Evolutionary conservation across 2,113 vertebrate species (phyloP).

Genomic region (Pteruthius melanotis): DNA sequence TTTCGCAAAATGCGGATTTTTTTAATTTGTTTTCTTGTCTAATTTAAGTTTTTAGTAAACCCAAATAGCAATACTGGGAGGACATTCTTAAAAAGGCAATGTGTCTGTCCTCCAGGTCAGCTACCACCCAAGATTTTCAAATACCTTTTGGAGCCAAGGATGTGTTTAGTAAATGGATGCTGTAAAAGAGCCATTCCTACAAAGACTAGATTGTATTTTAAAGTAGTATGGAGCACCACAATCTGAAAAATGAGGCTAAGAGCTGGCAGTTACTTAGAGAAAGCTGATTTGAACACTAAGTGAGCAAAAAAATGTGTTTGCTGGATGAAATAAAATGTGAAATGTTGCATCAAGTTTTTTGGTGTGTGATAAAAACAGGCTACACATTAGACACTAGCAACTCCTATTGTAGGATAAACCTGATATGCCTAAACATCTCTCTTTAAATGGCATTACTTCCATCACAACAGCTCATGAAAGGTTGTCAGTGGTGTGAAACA

Average conservation of each 20-base stretch:
- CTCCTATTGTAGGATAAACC: neutral
- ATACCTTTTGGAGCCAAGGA: neutral
- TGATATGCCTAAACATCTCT: neutral
- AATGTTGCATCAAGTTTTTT: neutral
- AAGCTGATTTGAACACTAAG: neutral
- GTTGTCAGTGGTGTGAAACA: neutral
- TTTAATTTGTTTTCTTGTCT: neutral
- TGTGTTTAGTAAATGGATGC: neutral
- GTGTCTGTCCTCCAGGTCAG: neutral
- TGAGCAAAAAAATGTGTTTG: neutral
- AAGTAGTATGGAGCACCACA: neutral
- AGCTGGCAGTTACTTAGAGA: neutral
- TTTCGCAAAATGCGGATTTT: neutral
- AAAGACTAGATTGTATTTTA: neutral
- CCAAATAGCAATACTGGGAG: neutral
- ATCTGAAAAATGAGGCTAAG: neutral
- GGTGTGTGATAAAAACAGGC: neutral
- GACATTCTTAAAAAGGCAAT: neutral
- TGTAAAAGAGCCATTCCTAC: neutral
- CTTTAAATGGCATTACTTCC: neutral
- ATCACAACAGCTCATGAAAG: neutral
- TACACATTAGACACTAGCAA: neutral
- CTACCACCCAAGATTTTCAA: neutral
- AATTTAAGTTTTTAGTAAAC: neutral
- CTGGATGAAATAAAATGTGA: neutral